These are phyloP conservation scores for Brevipalpus yothersi DNA, from an alignment of 1,140 invertebrate species.

Conservation along the genomic window DNA sequence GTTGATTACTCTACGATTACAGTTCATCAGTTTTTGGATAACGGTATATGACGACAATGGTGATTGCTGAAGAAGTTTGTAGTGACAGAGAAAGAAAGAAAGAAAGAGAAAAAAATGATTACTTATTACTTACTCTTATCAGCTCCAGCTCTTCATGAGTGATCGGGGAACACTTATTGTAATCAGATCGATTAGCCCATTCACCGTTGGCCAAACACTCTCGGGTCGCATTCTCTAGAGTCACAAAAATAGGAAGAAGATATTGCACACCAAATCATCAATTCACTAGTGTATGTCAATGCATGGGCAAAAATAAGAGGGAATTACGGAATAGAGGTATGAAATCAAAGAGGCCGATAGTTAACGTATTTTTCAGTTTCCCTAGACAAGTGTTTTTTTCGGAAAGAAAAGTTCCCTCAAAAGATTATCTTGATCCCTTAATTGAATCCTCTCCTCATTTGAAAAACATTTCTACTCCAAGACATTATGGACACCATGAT, in stretches of 20 bases:
- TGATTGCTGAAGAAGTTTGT: not conserved
- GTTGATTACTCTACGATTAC: no score
- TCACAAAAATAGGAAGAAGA: not conserved
- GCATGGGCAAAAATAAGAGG: no score
- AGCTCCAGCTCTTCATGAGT: conserved; percentile 1
- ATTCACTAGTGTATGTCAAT: no score
- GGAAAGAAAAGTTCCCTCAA: no score
- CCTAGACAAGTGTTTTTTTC: no score
- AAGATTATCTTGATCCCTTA: no score
- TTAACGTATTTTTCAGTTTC: not conserved
- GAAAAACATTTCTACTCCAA: no score
- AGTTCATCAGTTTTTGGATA: no score
- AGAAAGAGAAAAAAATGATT: not conserved
- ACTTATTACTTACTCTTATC: not conserved
- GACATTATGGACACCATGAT: no score
- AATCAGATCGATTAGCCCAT: conserved; percentile 40
- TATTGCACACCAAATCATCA: not conserved
- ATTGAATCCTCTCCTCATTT: no score
- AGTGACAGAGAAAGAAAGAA: not conserved
- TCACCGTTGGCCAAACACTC: conserved; percentile 35
- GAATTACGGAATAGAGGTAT: no score
- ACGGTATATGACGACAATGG: not conserved
- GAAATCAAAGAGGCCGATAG: not conserved
- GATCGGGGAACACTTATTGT: conserved; percentile 28
- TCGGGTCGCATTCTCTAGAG: conserved; percentile 42